Conservation (phyloP, 2,797 vertebrate species). For the Anabacerthia variegaticeps region DNA sequence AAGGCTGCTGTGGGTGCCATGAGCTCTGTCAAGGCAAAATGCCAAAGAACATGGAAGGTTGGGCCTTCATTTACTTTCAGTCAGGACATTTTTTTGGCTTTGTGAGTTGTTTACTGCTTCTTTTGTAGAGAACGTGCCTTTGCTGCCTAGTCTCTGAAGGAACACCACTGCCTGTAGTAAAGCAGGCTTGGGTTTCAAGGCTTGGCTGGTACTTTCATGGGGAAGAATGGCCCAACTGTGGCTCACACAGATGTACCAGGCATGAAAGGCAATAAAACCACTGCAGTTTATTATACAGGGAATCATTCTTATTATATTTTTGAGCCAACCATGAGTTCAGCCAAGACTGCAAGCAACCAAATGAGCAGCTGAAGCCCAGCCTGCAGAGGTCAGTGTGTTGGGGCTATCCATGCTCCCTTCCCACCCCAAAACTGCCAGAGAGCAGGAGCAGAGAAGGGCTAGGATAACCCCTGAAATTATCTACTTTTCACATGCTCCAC, state of each 20-base stretch:
- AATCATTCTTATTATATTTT: background rate
- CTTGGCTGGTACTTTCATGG: background rate
- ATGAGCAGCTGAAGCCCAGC: background rate
- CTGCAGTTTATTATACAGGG: rapidly evolving
- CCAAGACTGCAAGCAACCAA: background rate
- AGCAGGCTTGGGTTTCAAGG: background rate
- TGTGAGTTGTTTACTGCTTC: background rate
- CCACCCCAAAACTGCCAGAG: background rate
- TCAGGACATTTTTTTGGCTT: background rate
- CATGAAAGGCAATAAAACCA: background rate
- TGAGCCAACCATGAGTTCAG: background rate
- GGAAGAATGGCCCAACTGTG: background rate
- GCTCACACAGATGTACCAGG: background rate
- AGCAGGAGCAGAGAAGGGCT: background rate
- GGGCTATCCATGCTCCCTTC: background rate
- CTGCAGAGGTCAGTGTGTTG: rapidly evolving
- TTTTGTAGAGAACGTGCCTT: background rate
- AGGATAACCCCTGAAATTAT: background rate
- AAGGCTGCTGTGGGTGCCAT: background rate
- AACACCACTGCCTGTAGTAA: background rate
- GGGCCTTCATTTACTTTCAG: background rate
- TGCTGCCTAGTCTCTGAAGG: background rate
- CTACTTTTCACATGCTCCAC: background rate
- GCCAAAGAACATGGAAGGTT: background rate
- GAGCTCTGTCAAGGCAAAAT: background rate